These are phyloP conservation scores for Megathymus violae DNA, from an alignment of 1,140 invertebrate genomes.

Conservation along the genomic window DNA sequence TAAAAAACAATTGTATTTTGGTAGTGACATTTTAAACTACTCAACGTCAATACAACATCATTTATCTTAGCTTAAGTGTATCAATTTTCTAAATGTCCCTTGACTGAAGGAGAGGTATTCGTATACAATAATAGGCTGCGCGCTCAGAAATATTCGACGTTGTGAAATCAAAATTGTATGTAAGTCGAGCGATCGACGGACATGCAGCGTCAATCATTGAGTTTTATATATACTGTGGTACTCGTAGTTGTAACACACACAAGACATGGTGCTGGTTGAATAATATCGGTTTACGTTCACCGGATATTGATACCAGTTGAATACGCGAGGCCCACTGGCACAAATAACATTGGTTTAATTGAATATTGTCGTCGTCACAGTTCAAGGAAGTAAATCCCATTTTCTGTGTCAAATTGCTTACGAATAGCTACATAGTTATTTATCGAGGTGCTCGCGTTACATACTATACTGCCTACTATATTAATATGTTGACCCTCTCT, in stretches of 20 bases:
- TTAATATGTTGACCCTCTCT: too few relatives aligned
- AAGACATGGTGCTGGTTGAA: slow-evolving; percentile 12
- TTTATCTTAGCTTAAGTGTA: too few relatives aligned
- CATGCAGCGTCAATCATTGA: background rate
- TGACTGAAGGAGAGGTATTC: too few relatives aligned
- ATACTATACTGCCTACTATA: too few relatives aligned
- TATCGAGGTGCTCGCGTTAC: slow-evolving; percentile 3
- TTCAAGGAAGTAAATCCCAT: slow-evolving; percentile 27
- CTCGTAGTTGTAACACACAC: slow-evolving; percentile 11
- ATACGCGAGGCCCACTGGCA: slow-evolving; percentile 23
- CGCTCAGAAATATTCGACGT: too few relatives aligned
- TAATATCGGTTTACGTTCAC: slow-evolving; percentile 32
- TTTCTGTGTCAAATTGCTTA: slow-evolving; percentile 29
- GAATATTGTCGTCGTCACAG: slow-evolving; percentile 19
- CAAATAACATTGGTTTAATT: slow-evolving; percentile 20
- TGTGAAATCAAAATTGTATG: slow-evolving; percentile 1
- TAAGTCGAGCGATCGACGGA: background rate
- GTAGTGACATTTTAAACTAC: too few relatives aligned
- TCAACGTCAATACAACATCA: too few relatives aligned
- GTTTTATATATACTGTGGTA: background rate
- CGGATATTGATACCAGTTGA: slow-evolving; percentile 31
- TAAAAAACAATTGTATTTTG: too few relatives aligned
- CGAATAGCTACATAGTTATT: slow-evolving; percentile 10
- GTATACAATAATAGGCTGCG: too few relatives aligned
- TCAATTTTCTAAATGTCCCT: too few relatives aligned